Evolutionary conservation across 1,140 invertebrate genomes (phyloP).

Genomic region (Cyrtorhinus lividipennis): DNA sequence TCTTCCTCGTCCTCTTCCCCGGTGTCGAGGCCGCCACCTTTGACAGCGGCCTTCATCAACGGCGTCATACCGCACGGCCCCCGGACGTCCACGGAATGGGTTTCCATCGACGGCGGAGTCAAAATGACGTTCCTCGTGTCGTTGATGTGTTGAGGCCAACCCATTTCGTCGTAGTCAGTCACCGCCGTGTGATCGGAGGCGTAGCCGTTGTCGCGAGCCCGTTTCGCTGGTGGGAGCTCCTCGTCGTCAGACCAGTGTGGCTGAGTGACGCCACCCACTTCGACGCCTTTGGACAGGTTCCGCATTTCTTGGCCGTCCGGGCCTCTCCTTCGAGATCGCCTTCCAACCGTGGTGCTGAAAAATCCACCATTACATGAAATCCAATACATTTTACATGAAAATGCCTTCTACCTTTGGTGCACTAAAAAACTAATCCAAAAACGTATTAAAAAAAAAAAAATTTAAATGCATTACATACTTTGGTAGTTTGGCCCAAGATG

Average conservation of each 20-base stretch:
- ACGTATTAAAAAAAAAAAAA: too few species aligned
- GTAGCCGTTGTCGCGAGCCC: conserved; percentile 60
- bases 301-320: conserved; percentile 87
- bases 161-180: conserved; percentile 76
- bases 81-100: conserved; percentile 54
- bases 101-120: conserved; percentile 44
- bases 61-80: conserved; percentile 86
- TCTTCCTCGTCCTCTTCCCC: conserved; percentile 75
- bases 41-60: conserved; percentile 81
- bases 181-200: conserved; percentile 73
- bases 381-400: too few species aligned
- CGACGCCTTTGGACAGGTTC: conserved; percentile 65
- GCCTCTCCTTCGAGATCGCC: conserved; percentile 55
- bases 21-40: conserved; percentile 52
- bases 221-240: conserved; percentile 70
- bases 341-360: conserved; percentile 42
- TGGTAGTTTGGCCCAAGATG: too few species aligned
- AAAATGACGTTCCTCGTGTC: conserved; percentile 51
- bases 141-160: conserved; percentile 75
- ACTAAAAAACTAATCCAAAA: too few species aligned
- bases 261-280: conserved; percentile 43
- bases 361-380: too few species aligned
- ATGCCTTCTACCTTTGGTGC: too few species aligned
- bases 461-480: too few species aligned
- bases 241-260: conserved; percentile 82